Conservation (phyloP, 2,113 vertebrate species). For the Herpailurus yagouaroundi region DNA sequence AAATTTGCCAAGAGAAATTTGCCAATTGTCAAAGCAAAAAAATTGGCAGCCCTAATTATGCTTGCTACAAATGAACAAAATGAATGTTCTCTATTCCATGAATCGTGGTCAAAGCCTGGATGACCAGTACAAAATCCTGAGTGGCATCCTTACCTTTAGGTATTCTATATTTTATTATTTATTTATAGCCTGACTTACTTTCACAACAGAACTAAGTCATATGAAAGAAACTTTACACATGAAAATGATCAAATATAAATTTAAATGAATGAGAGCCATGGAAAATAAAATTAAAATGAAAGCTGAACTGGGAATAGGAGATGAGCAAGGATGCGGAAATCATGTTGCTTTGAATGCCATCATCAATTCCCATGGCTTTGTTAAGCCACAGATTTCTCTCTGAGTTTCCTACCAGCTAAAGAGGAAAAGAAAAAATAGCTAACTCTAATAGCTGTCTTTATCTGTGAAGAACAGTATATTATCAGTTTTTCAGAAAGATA, state of each 20-base stretch:
- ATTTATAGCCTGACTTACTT: constrained; percentile 1
- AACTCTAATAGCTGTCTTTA: neutral
- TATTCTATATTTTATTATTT: constrained; percentile 35
- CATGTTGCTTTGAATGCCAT: neutral
- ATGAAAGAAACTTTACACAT: neutral
- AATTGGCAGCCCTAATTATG: constrained; percentile 57
- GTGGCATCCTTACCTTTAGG: neutral
- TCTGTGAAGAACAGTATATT: neutral
- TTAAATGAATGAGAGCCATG: neutral
- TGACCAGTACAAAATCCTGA: neutral
- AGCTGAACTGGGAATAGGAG: neutral
- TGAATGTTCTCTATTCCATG: neutral
- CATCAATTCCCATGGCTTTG: neutral
- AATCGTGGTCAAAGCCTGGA: constrained; percentile 26
- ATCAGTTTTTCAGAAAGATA: neutral
- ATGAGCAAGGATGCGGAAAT: neutral
- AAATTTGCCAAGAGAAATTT: constrained; percentile 60
- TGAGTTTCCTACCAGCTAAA: neutral
- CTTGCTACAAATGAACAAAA: constrained; percentile 58
- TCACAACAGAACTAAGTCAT: neutral
- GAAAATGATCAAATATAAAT: constrained; percentile 48
- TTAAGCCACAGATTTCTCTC: neutral
- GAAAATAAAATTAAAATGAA: neutral
- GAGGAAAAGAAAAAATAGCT: neutral
- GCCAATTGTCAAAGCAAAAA: constrained; percentile 58